Percentiles rank a stretch among this genome's conserved stretches.
Conservation (phyloP, 2,797 vertebrate species). For the Coilia nasus region DNA sequence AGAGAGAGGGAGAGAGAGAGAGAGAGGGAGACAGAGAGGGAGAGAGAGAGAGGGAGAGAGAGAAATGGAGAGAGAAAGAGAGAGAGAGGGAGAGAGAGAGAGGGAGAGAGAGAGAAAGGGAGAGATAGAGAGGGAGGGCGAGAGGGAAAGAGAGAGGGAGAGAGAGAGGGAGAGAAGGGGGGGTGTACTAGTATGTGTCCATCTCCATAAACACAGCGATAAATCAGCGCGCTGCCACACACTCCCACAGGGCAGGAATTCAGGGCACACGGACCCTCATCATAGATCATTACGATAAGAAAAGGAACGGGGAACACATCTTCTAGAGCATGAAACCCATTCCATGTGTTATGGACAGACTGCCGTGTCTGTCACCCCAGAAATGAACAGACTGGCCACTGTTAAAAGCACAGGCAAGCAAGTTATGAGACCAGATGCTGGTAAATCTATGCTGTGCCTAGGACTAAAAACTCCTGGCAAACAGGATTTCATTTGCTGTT, state of each 20-base stretch:
- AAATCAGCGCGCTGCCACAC: slow-evolving; percentile 52
- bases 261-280: slow-evolving; percentile 50
- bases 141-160: no score
- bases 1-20: neutral
- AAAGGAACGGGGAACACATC: slow-evolving; percentile 32
- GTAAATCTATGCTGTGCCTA: neutral
- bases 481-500: neutral
- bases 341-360: slow-evolving; percentile 42
- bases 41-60: slow-evolving; percentile 1
- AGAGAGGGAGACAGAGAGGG: no score
- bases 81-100: neutral
- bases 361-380: slow-evolving; percentile 26
- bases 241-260: slow-evolving; percentile 51
- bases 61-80: no score
- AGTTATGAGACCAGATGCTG: slow-evolving; percentile 16
- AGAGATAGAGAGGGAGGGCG: no score
- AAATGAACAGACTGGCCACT: slow-evolving; percentile 40
- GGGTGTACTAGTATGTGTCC: slow-evolving; percentile 33
- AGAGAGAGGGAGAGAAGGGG: neutral
- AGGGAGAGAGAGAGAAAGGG: no score
- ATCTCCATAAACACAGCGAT: slow-evolving; percentile 46
- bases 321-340: slow-evolving; percentile 57
- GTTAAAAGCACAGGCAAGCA: neutral
- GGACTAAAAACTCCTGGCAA: neutral
- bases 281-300: slow-evolving; percentile 59